Conservation (phyloP, 2,113 vertebrate species). For the Tupaia tana region DNA sequence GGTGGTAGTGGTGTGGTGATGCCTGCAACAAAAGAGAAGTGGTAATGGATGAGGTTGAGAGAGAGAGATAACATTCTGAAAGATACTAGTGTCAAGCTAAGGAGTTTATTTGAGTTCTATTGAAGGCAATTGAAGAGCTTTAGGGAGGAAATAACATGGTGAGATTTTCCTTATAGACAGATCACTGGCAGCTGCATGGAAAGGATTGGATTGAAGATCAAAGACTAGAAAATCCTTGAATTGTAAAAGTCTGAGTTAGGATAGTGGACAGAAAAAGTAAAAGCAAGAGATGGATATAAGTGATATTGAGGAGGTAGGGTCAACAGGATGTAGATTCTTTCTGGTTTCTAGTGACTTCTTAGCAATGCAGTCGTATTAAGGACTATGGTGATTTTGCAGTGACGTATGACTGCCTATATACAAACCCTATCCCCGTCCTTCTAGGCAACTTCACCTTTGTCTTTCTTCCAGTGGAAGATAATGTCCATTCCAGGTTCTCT, state of each 20-base stretch:
- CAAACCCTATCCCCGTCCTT: background rate
- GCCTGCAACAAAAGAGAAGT: background rate
- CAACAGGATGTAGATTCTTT: background rate
- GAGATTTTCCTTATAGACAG: conserved; percentile 27
- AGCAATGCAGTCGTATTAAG: background rate
- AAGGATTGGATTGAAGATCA: background rate
- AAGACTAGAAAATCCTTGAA: conserved; percentile 4
- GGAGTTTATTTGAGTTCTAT: conserved; percentile 5
- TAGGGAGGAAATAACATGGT: background rate
- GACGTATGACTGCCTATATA: background rate
- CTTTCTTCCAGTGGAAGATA: background rate
- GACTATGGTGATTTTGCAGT: background rate
- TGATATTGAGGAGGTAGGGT: background rate
- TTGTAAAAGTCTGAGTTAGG: background rate
- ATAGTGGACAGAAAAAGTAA: conserved; percentile 27
- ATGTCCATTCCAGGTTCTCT: background rate
- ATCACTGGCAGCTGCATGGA: background rate
- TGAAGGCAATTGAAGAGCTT: background rate
- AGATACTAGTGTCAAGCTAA: background rate
- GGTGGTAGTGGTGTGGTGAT: background rate
- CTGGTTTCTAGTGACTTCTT: conserved; percentile 20
- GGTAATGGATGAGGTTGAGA: background rate
- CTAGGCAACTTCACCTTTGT: background rate
- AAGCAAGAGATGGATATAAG: conserved; percentile 38
- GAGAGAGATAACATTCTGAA: background rate